Base-by-base conservation (phyloP, 2,797 vertebrate species). In the Poeciliopsis infans region DNA sequence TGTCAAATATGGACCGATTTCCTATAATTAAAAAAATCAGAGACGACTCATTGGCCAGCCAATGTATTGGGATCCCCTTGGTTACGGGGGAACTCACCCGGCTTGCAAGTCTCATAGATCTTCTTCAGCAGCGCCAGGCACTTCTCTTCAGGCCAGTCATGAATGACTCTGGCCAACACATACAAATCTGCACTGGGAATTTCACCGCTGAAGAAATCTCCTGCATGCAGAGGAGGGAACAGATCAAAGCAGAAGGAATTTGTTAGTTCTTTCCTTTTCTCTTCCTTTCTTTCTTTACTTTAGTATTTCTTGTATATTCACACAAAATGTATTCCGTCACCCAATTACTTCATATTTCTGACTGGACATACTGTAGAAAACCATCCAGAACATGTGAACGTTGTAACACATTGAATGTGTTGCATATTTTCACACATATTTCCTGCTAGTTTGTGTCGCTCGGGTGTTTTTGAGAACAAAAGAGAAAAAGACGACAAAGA, bases 61-160 rank as follows among this genome's bases (percentile, higher is more conserved):
- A n/a, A n/a, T n/a, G 23, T 4, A 55, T n/a, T 1, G 53, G 1
- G 23, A 5, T n/a, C 4, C 53, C 53, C 53, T n/a, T n/a, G 4
- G 39, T 16, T 33, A 33, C 13, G 5, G 39, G 39, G n/a, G 23
- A 2, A 75, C 77, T 75, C 76, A 96, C 95, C 96, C 82, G 95
- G 92, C 78, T 79, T 86, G 77, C 95, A 95, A 53, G 46, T 55
- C 41, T 89, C 71, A 1, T 92, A 81, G 85, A 96, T 88, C 85
- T 91, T 95, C 87, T 81, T 93, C 80, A 96, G 86, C 81, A 96
- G 88, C 1, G 7, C 79, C 72, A 93, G 55, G 66, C 94, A 92
- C 81, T 93, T 95, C 47, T 95, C 94, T 5, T 96, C 94, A 0
- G 93, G 86, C 95, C 96, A 96, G 93, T 96, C 96, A 0, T 96